Evolutionary conservation across 2,888 invertebrate species (phyloP), one percentile per base, ranked within the genome.

Genomic region (Troides oblongomaculatus): DNA sequence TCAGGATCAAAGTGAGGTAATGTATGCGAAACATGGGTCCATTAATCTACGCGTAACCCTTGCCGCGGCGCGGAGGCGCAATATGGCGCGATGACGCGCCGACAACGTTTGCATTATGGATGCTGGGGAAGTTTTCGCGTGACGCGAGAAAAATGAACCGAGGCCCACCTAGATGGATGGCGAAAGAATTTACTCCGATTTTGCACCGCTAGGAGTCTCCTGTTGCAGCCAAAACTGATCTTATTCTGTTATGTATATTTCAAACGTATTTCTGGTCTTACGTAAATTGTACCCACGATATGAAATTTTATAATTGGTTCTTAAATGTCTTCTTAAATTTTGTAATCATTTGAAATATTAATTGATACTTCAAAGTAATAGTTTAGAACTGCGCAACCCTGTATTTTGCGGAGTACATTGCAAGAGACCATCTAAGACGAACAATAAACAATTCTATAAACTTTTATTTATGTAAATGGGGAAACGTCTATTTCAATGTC

Each of bases 121-220:
- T 92, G 90, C 82, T 78, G 80, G 84, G 80, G 79, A 89, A 90
- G 84, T 88, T 88, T 83, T 75, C 84, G 82, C 84, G 83, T 87
- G 92, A 92, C 92, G 90, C 86, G 90, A 88, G 92, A 92, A 92
- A 92, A 92, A 92, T 92, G 92, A 92, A 89, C 88, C 87, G 79
- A 82, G 80, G 82, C 82, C 80, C 80, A 80, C 78, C 78, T 78
- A 81, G 85, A 90, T 84, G 84, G 85, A 90, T 91, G 79, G 87
- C 82, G 80, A 85, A 86, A 86, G 85, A 81, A 88, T 86, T 84
- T 81, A 87, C 86, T 85, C 75, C 71, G 73, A 74, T 77, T 69
- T 75, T 74, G 72, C 74, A 50, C 72, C 74, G 50, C 53, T 70
- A 68, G 73, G 30, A 59, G 39, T 39, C 43, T 53, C 36, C 18